Evolutionary conservation across 2,113 vertebrate genomes (phyloP).

Genomic region (Pygoscelis adeliae): DNA sequence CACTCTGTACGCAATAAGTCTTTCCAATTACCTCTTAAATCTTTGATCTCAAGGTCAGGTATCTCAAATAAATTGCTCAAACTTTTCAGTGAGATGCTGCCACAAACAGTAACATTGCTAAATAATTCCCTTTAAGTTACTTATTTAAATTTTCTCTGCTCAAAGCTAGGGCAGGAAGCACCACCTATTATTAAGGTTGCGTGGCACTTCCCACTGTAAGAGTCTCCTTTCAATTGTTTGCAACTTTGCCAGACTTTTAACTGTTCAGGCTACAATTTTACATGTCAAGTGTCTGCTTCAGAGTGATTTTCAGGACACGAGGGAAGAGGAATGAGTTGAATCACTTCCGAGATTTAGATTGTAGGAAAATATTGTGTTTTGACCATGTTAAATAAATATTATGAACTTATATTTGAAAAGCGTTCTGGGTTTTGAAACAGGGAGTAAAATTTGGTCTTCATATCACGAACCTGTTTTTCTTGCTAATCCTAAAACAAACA

Average conservation of each 20-base stretch:
- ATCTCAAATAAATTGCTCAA: neutral
- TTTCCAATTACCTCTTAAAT: neutral
- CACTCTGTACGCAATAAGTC: neutral
- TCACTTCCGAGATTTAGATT: neutral
- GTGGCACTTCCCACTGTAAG: neutral
- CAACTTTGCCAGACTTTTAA: neutral
- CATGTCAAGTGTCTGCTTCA: fast-evolving
- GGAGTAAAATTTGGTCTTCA: neutral
- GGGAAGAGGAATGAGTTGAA: neutral
- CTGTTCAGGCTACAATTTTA: neutral
- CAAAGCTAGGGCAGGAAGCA: neutral
- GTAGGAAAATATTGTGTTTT: neutral
- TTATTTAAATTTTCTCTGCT: neutral
- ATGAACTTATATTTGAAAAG: neutral
- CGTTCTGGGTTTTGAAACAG: neutral
- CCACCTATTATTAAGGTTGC: neutral
- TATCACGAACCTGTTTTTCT: neutral
- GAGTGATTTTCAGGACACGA: neutral
- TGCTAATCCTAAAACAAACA: neutral
- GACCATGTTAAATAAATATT: neutral
- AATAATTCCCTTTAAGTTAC: neutral
- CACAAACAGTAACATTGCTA: neutral
- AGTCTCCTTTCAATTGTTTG: neutral
- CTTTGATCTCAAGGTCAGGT: neutral
- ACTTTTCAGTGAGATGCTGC: neutral